Evolutionary conservation across 2,797 vertebrate genomes (phyloP).

Genomic region (Discoglossus pictus): DNA sequence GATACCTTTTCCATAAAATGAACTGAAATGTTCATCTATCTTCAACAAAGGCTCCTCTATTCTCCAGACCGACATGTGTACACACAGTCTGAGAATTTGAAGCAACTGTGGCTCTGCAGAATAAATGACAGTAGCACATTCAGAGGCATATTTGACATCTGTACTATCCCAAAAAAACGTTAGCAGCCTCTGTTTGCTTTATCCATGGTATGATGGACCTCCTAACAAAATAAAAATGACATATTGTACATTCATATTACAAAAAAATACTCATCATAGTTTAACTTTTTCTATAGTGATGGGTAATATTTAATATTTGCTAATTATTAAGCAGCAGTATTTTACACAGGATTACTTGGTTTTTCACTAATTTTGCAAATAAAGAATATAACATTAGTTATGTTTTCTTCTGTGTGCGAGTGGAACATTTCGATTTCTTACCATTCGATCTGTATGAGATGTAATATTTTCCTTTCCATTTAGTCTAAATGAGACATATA

Average conservation of each 20-base stretch:
- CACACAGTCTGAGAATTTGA: constrained; percentile 31
- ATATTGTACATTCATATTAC: not conserved
- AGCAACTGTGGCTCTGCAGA: constrained; percentile 41
- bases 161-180: constrained; percentile 46
- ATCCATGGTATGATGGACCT: constrained; percentile 50
- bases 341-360: no score
- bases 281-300: no score
- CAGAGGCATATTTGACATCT: constrained; percentile 49
- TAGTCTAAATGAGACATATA: no score
- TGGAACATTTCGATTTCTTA: no score
- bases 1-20: constrained; percentile 35
- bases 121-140: constrained; percentile 55
- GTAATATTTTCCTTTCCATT: no score
- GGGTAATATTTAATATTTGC: no score
- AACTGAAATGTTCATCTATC: constrained; percentile 45
- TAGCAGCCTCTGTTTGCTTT: constrained; percentile 42
- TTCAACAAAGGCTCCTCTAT: constrained; percentile 51
- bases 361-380: no score
- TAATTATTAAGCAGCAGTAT: no score
- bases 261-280: no score
- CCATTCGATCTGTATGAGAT: no score
- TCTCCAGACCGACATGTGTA: constrained; percentile 25
- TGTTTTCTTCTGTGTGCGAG: no score
- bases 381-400: no score
- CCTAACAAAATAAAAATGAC: constrained; percentile 26